Evolutionary conservation across 2,113 vertebrate species (phyloP).

Genomic region (Labrus mixtus): DNA sequence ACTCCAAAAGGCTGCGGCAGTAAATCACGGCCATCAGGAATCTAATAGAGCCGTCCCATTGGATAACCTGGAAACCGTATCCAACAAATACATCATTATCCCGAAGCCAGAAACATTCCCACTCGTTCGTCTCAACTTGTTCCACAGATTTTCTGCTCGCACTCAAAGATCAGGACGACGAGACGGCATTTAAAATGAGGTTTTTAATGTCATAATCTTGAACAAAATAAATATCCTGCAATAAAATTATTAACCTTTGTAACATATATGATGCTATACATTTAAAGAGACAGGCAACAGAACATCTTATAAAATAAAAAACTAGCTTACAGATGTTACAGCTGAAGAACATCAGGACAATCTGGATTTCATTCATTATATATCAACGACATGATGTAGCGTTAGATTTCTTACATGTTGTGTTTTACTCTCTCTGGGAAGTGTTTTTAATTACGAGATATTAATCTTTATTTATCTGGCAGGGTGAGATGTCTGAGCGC

Average conservation of each 20-base stretch:
- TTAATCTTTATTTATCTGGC: not conserved
- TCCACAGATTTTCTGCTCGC: not conserved
- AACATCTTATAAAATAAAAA: slow-evolving; percentile 5
- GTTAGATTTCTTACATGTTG: not conserved
- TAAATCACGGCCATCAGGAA: not conserved
- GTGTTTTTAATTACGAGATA: not conserved
- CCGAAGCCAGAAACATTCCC: not conserved
- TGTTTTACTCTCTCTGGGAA: not conserved
- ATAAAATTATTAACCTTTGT: slow-evolving; percentile 14
- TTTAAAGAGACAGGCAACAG: not conserved
- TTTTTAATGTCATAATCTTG: slow-evolving; percentile 26
- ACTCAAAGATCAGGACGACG: not conserved
- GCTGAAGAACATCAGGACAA: not conserved
- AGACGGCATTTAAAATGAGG: not conserved
- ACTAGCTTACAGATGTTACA: not conserved
- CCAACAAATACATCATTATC: not conserved
- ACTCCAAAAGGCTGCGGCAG: not conserved
- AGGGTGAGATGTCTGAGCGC: not conserved
- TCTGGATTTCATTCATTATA: not conserved
- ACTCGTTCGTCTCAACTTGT: not conserved
- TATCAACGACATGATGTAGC: not conserved
- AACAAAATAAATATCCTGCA: slow-evolving; percentile 41
- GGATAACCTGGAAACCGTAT: not conserved
- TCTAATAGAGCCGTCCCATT: not conserved
- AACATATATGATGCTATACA: slow-evolving; percentile 2